Evolutionary conservation across 2,797 vertebrate species (phyloP).

Genomic region (Heteromormyrus szaboi): DNA sequence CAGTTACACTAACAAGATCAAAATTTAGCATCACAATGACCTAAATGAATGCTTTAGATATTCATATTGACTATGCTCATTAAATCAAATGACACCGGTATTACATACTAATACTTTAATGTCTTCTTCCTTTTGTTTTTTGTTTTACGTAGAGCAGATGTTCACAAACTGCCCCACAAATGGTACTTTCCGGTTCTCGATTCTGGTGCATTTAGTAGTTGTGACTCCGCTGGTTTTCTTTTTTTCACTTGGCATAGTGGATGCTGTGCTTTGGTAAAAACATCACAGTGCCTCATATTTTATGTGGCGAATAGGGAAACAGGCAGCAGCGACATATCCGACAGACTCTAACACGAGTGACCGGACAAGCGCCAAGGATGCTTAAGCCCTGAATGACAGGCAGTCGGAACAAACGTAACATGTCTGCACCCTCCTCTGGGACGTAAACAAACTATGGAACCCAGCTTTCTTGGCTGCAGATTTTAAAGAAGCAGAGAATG

Average conservation of each 20-base stretch:
- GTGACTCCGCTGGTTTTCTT: not conserved
- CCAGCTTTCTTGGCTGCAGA: not conserved
- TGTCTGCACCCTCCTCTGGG: constrained; percentile 7
- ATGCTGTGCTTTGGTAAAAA: not conserved
- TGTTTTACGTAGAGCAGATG: not conserved
- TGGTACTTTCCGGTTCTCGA: not conserved
- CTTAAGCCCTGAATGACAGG: not conserved
- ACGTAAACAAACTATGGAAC: not conserved
- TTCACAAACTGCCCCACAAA: not conserved
- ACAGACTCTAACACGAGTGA: not conserved
- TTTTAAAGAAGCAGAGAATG: not conserved
- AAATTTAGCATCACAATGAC: not conserved
- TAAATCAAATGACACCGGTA: not conserved
- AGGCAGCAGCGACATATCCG: not conserved
- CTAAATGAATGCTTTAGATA: not conserved
- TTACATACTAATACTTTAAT: not conserved
- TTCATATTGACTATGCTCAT: not conserved
- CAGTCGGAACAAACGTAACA: not conserved
- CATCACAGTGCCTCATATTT: not conserved
- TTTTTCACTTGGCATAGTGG: not conserved
- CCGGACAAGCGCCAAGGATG: not conserved
- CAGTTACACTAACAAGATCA: not conserved
- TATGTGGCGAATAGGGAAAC: not conserved
- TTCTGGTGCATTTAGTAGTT: not conserved
- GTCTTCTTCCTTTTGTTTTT: not conserved